Conservation (phyloP, 2,888 invertebrate species). For the Campoletis raptor region DNA sequence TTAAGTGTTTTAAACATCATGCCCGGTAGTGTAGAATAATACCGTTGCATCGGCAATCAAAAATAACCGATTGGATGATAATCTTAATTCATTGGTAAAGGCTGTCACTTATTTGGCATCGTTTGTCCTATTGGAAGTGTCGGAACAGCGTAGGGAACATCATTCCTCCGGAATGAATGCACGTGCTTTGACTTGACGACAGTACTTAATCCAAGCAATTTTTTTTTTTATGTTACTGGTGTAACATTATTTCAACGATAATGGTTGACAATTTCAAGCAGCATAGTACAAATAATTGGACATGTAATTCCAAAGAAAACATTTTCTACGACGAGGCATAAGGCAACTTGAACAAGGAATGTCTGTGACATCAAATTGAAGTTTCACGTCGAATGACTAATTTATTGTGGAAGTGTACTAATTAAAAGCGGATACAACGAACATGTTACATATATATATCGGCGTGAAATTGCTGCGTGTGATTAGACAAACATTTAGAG, state of each 20-base stretch:
- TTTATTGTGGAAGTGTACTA: slow-evolving; percentile 47
- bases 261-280: slow-evolving; percentile 4
- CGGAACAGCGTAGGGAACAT: no score
- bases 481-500: slow-evolving; percentile 21
- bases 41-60: no score
- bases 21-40: no score
- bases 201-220: no score
- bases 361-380: slow-evolving; percentile 12
- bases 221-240: background rate
- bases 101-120: no score
- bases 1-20: no score
- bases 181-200: no score
- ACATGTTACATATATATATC: background rate
- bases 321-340: slow-evolving; percentile 4
- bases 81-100: no score
- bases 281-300: slow-evolving; percentile 15
- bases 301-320: slow-evolving; percentile 40
- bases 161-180: no score
- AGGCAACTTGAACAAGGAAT: background rate
- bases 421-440: slow-evolving; percentile 48
- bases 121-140: no score
- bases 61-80: no score
- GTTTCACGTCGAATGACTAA: slow-evolving; percentile 49
- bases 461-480: slow-evolving; percentile 27
- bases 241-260: background rate